phyloP scores from a whole-genome alignment of 2,888 invertebrate species.

The Drosophila greeni region DNA sequence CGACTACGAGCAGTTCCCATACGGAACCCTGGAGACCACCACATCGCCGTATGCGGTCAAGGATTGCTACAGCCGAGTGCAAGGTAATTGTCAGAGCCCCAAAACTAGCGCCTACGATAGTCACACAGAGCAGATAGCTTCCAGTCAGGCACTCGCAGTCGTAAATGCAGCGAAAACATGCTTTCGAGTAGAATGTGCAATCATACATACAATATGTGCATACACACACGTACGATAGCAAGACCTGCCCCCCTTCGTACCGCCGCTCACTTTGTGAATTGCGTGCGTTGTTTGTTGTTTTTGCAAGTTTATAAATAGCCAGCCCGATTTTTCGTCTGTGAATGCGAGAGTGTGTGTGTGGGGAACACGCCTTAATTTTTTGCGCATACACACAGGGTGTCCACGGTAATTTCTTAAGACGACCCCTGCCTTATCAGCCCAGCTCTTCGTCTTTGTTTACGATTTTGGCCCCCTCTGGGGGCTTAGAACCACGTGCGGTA shows the following conservation, averaged over 20 bases:
- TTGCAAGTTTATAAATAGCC: constrained; percentile 65
- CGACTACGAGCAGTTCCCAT: constrained; percentile 80
- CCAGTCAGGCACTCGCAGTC: constrained; percentile 30
- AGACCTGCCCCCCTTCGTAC: constrained; percentile 14
- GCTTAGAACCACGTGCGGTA: constrained; percentile 16
- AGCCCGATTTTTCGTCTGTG: constrained; percentile 40
- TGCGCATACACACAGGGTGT: constrained; percentile 40
- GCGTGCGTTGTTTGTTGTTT: constrained; percentile 58
- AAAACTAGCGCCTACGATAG: background rate
- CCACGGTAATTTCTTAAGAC: constrained; percentile 9
- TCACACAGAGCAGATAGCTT: constrained; percentile 36
- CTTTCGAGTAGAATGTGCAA: background rate
- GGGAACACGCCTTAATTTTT: constrained; percentile 50
- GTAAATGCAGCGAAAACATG: constrained; percentile 14
- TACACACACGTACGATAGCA: background rate
- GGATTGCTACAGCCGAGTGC: constrained; percentile 77
- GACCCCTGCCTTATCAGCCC: constrained; percentile 18
- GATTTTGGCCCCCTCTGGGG: background rate
- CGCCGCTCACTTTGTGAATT: constrained; percentile 32
- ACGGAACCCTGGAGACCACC: constrained; percentile 76
- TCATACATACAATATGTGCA: constrained; percentile 2
- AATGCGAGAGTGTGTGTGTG: constrained; percentile 8
- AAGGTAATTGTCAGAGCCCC: constrained; percentile 69
- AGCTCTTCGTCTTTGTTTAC: constrained; percentile 13
- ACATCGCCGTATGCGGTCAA: constrained; percentile 66